These are phyloP conservation scores for Pelodiscus sinensis DNA, from an alignment of 2,113 vertebrate species.

Conservation along the genomic window DNA sequence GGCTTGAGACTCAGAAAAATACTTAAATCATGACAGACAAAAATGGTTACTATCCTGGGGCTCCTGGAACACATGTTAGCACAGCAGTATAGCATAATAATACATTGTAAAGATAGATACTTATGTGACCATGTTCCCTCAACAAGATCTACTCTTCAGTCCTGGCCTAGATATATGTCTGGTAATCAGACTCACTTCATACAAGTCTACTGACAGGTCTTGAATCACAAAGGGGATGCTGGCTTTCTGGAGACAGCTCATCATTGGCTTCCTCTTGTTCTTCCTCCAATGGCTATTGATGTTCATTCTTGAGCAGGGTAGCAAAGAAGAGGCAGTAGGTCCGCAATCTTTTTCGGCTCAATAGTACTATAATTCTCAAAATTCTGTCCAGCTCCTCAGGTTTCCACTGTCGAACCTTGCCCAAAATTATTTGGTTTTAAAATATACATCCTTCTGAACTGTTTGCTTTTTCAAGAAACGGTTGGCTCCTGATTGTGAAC, in stretches of 20 bases:
- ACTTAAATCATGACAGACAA: neutral
- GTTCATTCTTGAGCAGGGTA: neutral
- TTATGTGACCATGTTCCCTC: neutral
- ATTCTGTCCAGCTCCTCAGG: neutral
- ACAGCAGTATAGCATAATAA: neutral
- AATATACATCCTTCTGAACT: neutral
- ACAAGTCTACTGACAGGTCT: neutral
- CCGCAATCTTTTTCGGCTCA: neutral
- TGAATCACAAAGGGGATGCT: neutral
- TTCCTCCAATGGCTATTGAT: neutral
- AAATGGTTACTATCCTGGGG: neutral
- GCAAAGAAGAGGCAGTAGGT: neutral
- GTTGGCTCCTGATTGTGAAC: neutral
- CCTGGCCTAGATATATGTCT: neutral
- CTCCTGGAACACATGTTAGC: neutral
- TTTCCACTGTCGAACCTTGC: neutral
- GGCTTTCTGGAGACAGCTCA: neutral
- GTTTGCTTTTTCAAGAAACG: neutral
- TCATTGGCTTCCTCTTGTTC: neutral
- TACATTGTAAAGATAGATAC: neutral
- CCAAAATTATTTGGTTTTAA: neutral
- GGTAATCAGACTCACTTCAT: neutral
- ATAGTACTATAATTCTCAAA: neutral
- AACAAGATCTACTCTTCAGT: neutral
- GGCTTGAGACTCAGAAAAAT: neutral